A percentile compares a stretch with the other conserved stretches of the same genome.
Conservation (phyloP, 2,797 vertebrate genomes). For the Euthynnus affinis region DNA sequence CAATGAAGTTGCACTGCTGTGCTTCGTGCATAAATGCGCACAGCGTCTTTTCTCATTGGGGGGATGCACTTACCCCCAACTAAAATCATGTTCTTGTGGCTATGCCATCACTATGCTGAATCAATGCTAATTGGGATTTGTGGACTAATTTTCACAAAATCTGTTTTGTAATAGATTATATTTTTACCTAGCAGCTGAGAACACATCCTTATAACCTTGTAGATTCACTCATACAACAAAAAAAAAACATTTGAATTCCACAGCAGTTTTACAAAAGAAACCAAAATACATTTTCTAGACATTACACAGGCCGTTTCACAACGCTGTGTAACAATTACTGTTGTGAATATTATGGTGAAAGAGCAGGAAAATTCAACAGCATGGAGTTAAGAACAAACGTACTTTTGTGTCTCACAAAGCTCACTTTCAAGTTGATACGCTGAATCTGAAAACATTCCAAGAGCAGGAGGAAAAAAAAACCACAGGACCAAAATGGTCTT, state of each 20-base stretch:
- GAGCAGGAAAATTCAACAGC: neutral
- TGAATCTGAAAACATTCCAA: slow-evolving; percentile 62
- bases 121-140: slow-evolving; percentile 33
- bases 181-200: slow-evolving; percentile 1
- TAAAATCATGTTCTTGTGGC: too few species aligned
- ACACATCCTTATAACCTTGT: slow-evolving; percentile 3
- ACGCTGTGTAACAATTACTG: slow-evolving; percentile 6
- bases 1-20: too few species aligned
- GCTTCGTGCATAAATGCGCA: too few species aligned
- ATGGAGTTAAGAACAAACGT: slow-evolving; percentile 60
- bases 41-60: too few species aligned
- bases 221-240: slow-evolving; percentile 13
- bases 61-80: too few species aligned
- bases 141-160: slow-evolving; percentile 26
- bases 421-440: slow-evolving; percentile 55
- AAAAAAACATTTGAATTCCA: slow-evolving; percentile 1
- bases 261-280: neutral
- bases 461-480: slow-evolving; percentile 33
- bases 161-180: slow-evolving; percentile 15
- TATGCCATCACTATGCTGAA: neutral
- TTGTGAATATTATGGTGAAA: slow-evolving; percentile 24
- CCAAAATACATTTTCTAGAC: neutral
- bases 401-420: slow-evolving; percentile 60
- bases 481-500: slow-evolving; percentile 48
- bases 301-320: neutral